These are phyloP conservation scores for Falco cherrug DNA, from an alignment of 2,797 vertebrate species.

Conservation along the genomic window DNA sequence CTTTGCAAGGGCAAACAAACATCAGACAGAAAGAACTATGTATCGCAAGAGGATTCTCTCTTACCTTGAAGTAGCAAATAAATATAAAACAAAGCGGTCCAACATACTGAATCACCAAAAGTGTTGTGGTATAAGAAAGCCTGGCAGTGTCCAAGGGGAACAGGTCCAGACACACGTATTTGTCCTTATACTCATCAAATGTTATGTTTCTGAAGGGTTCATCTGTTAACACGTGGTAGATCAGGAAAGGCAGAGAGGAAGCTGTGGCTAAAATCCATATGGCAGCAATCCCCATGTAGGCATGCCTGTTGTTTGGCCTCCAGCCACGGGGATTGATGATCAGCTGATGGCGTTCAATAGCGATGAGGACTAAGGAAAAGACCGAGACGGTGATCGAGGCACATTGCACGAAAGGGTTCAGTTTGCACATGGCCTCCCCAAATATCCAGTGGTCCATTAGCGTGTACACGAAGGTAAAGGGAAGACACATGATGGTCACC, in stretches of 20 bases:
- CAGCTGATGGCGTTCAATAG: slow-evolving; percentile 85
- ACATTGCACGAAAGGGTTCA: slow-evolving; percentile 87
- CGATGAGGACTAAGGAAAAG: slow-evolving; percentile 87
- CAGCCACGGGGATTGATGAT: slow-evolving; percentile 87
- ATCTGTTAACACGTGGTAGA: slow-evolving; percentile 83
- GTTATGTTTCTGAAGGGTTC: slow-evolving; percentile 83
- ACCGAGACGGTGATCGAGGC: slow-evolving; percentile 86
- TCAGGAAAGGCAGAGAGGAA: slow-evolving; percentile 83
- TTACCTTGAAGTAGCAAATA: slow-evolving; percentile 90
- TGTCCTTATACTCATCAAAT: slow-evolving; percentile 81
- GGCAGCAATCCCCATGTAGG: slow-evolving; percentile 82
- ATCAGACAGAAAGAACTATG: background rate
- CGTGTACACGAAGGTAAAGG: slow-evolving; percentile 88
- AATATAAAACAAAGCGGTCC: slow-evolving; percentile 88
- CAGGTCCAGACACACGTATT: slow-evolving; percentile 84
- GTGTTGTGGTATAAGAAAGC: slow-evolving; percentile 83
- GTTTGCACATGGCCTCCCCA: slow-evolving; percentile 86
- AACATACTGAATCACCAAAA: slow-evolving; percentile 86
- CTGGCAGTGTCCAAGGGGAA: slow-evolving; percentile 83
- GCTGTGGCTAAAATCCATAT: slow-evolving; percentile 84
- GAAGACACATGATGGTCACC: slow-evolving; percentile 86
- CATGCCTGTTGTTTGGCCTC: slow-evolving; percentile 85
- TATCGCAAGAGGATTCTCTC: background rate
- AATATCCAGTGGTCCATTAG: slow-evolving; percentile 91
- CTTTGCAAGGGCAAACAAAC: background rate